Percentiles rank a stretch among this genome's conserved stretches.
phyloP scores from a whole-genome alignment of 1,140 invertebrate species.

The Varroa destructor region DNA sequence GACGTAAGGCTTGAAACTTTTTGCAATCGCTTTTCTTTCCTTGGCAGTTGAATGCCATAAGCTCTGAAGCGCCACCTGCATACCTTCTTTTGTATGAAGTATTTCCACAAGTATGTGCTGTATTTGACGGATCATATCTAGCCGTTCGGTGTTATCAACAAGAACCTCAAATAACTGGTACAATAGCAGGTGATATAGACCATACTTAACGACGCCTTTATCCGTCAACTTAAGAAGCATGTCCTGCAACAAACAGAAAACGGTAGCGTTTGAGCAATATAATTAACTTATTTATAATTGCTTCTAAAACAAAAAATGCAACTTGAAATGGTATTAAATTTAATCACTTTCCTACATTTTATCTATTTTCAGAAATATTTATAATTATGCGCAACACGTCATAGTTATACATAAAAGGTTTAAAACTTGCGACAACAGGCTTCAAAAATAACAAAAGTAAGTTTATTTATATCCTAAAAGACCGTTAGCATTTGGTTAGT shows the following conservation, averaged over 20 bases:
- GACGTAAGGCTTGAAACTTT: slow-evolving; percentile 64
- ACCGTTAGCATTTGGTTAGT: no score
- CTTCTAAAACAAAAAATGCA: no score
- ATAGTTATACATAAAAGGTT: no score
- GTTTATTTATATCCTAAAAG: no score
- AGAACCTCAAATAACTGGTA: slow-evolving; percentile 15
- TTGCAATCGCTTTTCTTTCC: slow-evolving; percentile 55
- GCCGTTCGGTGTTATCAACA: slow-evolving; percentile 41
- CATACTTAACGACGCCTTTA: slow-evolving; percentile 27
- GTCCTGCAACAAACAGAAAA: not conserved
- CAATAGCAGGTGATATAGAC: slow-evolving; percentile 23
- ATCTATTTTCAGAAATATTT: no score
- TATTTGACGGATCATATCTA: slow-evolving; percentile 58
- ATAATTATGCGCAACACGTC: no score
- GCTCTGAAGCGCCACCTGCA: slow-evolving; percentile 60
- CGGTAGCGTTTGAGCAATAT: not conserved
- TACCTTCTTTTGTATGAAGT: slow-evolving; percentile 66
- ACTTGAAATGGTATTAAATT: no score
- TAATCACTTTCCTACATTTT: no score
- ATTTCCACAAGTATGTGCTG: slow-evolving; percentile 58
- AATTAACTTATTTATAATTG: not conserved
- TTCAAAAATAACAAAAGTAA: no score
- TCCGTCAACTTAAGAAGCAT: slow-evolving; percentile 34
- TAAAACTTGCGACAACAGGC: no score
- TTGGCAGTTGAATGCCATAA: slow-evolving; percentile 76